Percentiles rank a stretch among this genome's conserved stretches.
Conservation (phyloP, 2,113 vertebrate species). For the Scatophagus argus region DNA sequence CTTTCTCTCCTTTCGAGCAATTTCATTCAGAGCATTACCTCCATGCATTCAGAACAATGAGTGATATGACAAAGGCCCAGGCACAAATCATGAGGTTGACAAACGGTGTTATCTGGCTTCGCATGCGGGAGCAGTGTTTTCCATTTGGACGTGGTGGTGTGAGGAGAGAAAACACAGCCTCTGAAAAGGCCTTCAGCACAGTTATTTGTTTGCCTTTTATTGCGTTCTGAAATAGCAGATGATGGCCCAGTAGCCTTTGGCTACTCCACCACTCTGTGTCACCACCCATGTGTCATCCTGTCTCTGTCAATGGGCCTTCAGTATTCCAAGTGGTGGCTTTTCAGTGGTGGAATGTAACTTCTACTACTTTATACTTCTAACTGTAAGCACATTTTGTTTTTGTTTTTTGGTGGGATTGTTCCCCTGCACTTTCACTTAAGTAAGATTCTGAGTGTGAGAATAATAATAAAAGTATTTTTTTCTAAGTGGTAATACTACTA, state of each 20-base stretch:
- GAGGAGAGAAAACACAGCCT: constrained; percentile 25
- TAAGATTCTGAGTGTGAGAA: background rate
- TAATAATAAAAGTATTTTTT: too few relatives aligned
- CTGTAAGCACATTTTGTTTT: background rate
- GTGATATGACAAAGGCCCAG: constrained; percentile 27
- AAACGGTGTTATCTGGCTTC: constrained; percentile 35
- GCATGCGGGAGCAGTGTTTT: constrained; percentile 23
- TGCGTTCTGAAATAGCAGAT: constrained; percentile 33
- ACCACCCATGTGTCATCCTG: constrained; percentile 23
- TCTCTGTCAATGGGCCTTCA: background rate
- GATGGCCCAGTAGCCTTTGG: constrained; percentile 18
- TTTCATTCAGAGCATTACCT: constrained; percentile 33
- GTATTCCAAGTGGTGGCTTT: background rate
- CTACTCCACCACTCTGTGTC: background rate
- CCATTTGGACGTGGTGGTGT: constrained; percentile 22
- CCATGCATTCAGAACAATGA: constrained; percentile 28
- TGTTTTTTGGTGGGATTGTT: too few relatives aligned
- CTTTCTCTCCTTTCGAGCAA: constrained; percentile 15
- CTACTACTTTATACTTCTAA: background rate
- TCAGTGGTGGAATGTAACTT: background rate
- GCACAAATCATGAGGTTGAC: constrained; percentile 42
- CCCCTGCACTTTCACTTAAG: too few relatives aligned
- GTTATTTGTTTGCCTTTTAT: constrained; percentile 40
- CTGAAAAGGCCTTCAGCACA: constrained; percentile 27
- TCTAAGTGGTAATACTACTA: background rate